phyloP scores from a whole-genome alignment of 2,797 vertebrate genomes.

The Eremophila alpestris region DNA sequence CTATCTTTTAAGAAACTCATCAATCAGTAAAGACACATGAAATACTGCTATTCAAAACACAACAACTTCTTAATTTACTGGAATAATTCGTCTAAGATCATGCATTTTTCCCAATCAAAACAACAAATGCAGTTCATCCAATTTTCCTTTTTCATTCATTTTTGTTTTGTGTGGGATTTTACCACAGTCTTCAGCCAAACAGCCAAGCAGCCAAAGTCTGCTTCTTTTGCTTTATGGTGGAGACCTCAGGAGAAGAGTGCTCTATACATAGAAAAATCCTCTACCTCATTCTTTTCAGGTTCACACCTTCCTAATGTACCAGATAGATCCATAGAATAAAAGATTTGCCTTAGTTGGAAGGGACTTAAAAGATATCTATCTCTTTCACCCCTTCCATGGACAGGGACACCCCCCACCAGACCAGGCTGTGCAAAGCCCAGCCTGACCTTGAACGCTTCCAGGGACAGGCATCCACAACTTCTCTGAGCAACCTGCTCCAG shows the following conservation, averaged over 20 bases:
- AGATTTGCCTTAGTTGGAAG: background rate
- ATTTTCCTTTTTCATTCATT: background rate
- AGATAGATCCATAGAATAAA: background rate
- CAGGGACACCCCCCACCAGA: background rate
- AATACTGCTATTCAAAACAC: background rate
- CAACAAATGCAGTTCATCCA: background rate
- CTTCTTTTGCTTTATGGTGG: background rate
- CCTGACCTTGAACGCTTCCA: background rate
- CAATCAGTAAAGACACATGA: background rate
- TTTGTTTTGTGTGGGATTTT: background rate
- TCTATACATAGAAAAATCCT: background rate
- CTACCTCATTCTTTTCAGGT: background rate
- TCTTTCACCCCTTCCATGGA: background rate
- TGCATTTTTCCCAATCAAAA: background rate
- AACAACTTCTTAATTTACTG: accelerated
- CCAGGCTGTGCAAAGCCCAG: background rate
- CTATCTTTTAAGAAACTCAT: background rate
- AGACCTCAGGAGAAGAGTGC: background rate
- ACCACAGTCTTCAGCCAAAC: background rate
- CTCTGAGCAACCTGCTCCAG: background rate
- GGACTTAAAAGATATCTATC: background rate
- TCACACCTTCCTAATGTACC: background rate
- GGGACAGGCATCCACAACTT: background rate
- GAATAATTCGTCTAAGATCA: background rate
- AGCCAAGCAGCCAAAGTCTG: background rate